Evolutionary conservation across 2,888 invertebrate species (phyloP), one percentile per base, ranked within the genome.

Genomic region (Nematopogon swammerdamellus): DNA sequence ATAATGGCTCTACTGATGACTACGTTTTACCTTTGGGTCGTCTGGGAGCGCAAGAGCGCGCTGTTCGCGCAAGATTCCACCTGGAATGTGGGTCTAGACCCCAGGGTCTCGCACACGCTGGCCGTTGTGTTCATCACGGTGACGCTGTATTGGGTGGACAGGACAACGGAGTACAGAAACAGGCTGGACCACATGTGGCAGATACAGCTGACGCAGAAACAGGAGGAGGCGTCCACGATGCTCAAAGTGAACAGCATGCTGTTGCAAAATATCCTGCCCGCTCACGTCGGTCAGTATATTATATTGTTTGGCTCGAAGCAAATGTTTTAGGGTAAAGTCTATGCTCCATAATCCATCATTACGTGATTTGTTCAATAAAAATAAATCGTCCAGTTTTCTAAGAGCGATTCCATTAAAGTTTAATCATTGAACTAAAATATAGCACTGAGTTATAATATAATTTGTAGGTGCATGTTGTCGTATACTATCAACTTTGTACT

Each of bases 191-290:
- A 90, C 61, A 80, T 88, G 57, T 85, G 80, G 80, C 76, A 81
- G 65, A 63, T 70, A 50, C 75, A 95, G 62, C 75, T 89, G 20
- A 88, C 90, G 58, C 85, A 86, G 56, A 95, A 96, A 63, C 91
- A 94, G 67, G 85, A 88, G 55, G 91, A 95, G 67, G 93, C 93
- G 0, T 85, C 89, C 57, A 87, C 87, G n/a, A 92, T 91, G 65
- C 86, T 93, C 55, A 87, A 87, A 58, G 89, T 95, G 0, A 97
- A 96, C 68, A 92, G 89, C 60, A 86, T 94, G 70, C 79, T 97
- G 36, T 81, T 97, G 42, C 88, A 92, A 61, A 97, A 97, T 65
- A 97, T 97, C 61, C 77, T 97, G 42, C 97, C 97, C 0, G 85
- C 87, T 18, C 95, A 96, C 69, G 97, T 97, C 55, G 95, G 92